Percentiles rank a stretch among this genome's conserved stretches.
These are phyloP conservation scores for Hypena proboscidalis DNA, from an alignment of 2,888 invertebrate genomes.

Conservation along the genomic window DNA sequence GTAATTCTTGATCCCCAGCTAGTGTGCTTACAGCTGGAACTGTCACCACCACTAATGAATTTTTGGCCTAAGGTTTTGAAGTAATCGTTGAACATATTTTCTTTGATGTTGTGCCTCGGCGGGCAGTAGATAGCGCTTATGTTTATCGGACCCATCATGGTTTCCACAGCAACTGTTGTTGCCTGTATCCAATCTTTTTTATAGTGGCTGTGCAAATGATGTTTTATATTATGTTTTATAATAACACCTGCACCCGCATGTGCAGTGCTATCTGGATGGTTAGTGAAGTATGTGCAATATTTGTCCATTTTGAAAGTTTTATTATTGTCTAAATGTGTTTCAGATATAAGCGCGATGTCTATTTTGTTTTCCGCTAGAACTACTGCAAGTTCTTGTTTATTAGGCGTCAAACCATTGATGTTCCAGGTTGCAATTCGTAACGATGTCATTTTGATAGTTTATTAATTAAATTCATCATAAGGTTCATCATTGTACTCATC, in stretches of 20 bases:
- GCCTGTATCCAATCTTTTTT: constrained; percentile 26
- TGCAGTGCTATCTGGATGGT: constrained; percentile 25
- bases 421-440: constrained; percentile 22
- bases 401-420: constrained; percentile 24
- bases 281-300: constrained; percentile 14
- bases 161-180: constrained; percentile 15
- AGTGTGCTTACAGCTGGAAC: constrained; percentile 26
- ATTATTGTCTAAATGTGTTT: constrained; percentile 11
- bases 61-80: constrained; percentile 13
- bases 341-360: constrained; percentile 27
- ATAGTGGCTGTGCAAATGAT: constrained; percentile 11
- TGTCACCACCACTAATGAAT: constrained; percentile 26
- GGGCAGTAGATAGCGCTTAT: constrained; percentile 27
- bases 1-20: constrained; percentile 30
- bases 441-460: constrained; percentile 4
- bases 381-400: constrained; percentile 14
- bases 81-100: constrained; percentile 5
- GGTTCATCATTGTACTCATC: constrained; percentile 19
- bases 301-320: constrained; percentile 8
- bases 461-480: constrained; percentile 8
- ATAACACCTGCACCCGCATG: constrained; percentile 26
- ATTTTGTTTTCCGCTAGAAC: constrained; percentile 16
- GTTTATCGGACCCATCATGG: constrained; percentile 9
- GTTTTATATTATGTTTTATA: constrained; percentile 17
- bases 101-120: constrained; percentile 22